Evolutionary conservation across 2,888 invertebrate genomes (phyloP).

Genomic region (Drosophila leonis): DNA sequence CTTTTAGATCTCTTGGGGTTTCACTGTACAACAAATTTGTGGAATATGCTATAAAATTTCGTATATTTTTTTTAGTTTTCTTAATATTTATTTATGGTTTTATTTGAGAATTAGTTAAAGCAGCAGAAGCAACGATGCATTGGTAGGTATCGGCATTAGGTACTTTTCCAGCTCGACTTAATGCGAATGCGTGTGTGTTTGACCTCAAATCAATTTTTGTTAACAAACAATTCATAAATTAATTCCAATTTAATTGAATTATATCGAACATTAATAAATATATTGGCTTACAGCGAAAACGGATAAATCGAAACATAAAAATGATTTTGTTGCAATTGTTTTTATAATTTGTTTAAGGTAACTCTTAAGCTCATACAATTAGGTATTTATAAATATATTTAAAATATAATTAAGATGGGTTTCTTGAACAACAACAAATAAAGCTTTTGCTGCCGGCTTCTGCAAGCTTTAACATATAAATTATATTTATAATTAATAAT

Average conservation of each 20-base stretch:
- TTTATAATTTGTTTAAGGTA: conserved; percentile 46
- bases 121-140: conserved; percentile 77
- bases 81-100: conserved; percentile 22
- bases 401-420: conserved; percentile 3
- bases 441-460: conserved; percentile 49
- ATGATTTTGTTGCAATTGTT: conserved; percentile 68
- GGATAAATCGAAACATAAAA: conserved; percentile 22
- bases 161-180: conserved; percentile 22
- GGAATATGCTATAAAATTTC: too few species aligned
- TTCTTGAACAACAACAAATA: conserved; percentile 1
- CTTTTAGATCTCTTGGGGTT: conserved; percentile 26
- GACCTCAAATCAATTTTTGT: conserved; percentile 51
- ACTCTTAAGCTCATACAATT: conserved; percentile 23
- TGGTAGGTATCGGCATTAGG: conserved; percentile 65
- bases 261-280: conserved; percentile 6
- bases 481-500: conserved; percentile 16
- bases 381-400: conserved; percentile 4
- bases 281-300: conserved; percentile 42
- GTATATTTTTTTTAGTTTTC: background rate
- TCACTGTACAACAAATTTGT: conserved; percentile 23
- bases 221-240: conserved; percentile 9
- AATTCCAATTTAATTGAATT: conserved; percentile 1
- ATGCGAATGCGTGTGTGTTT: conserved; percentile 70
- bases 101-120: conserved; percentile 11
- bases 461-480: conserved; percentile 32